Evolutionary conservation across 2,888 invertebrate species (phyloP).

Genomic region (Cenopis cana): DNA sequence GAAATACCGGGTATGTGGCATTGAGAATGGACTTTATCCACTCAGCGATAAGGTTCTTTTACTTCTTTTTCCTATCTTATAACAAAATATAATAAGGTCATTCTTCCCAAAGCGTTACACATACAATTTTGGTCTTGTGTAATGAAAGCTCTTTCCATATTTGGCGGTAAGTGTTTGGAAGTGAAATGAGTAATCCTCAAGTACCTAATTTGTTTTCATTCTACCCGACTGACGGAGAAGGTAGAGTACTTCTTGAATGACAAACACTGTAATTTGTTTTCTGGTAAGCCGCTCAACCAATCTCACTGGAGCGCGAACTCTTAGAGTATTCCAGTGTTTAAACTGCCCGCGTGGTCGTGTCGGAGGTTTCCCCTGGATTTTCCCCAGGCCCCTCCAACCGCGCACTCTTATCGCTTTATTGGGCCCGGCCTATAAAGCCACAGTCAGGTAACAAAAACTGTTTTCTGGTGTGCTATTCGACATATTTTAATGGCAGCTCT

Average conservation of each 20-base stretch:
- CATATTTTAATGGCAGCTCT: neutral
- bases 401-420: too few species aligned
- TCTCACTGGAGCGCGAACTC: too few species aligned
- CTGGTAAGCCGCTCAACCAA: too few species aligned
- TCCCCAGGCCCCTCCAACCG: too few species aligned
- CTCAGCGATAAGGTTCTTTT: neutral
- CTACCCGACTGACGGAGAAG: neutral
- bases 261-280: neutral
- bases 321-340: too few species aligned
- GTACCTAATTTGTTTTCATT: conserved; percentile 5
- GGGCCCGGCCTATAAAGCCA: too few species aligned
- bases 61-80: too few species aligned
- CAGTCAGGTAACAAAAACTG: too few species aligned
- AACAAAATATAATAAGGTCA: neutral
- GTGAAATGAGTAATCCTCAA: conserved; percentile 13
- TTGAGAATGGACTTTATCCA: neutral
- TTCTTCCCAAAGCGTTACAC: neutral
- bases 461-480: neutral
- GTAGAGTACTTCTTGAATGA: too few species aligned
- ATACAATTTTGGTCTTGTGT: neutral
- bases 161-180: conserved; percentile 5
- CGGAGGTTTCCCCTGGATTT: too few species aligned
- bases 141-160: conserved; percentile 11
- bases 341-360: too few species aligned
- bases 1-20: too few species aligned